These are phyloP conservation scores for Lamellibrachia satsuma DNA, from an alignment of 2,888 invertebrate genomes.

Conservation along the genomic window DNA sequence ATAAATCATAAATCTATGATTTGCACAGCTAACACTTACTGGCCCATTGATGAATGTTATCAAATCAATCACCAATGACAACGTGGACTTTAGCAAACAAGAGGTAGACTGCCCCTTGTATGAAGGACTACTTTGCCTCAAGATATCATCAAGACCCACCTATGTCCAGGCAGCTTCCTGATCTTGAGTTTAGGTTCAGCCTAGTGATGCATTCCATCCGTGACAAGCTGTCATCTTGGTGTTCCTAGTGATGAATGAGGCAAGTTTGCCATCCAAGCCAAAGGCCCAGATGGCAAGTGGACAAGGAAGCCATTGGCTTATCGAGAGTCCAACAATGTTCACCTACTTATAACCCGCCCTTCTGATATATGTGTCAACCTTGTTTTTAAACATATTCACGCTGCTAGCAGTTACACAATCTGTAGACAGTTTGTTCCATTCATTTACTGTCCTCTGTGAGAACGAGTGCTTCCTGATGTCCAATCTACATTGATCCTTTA, in stretches of 20 bases:
- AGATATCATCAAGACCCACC: neutral
- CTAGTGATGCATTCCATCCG: neutral
- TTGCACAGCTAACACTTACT: neutral
- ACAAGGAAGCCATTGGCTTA: too few species aligned
- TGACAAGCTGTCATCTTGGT: slow-evolving; percentile 3
- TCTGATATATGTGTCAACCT: too few species aligned
- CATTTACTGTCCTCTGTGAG: too few species aligned
- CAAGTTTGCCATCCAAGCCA: too few species aligned
- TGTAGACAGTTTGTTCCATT: too few species aligned
- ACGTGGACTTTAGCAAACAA: neutral
- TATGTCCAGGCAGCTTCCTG: neutral
- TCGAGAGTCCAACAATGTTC: too few species aligned
- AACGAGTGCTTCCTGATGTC: too few species aligned
- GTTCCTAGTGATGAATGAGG: neutral
- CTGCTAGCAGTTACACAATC: too few species aligned
- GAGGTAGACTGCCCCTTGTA: neutral
- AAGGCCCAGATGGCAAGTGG: too few species aligned
- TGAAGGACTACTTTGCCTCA: neutral
- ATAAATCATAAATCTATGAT: neutral
- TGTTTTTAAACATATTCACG: too few species aligned
- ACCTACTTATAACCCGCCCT: too few species aligned
- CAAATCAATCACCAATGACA: neutral
- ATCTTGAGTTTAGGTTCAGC: neutral
- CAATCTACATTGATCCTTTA: too few species aligned
- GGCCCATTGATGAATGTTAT: neutral